Conservation (phyloP, 2,888 invertebrate species). For the Agonopterix subpropinquella region DNA sequence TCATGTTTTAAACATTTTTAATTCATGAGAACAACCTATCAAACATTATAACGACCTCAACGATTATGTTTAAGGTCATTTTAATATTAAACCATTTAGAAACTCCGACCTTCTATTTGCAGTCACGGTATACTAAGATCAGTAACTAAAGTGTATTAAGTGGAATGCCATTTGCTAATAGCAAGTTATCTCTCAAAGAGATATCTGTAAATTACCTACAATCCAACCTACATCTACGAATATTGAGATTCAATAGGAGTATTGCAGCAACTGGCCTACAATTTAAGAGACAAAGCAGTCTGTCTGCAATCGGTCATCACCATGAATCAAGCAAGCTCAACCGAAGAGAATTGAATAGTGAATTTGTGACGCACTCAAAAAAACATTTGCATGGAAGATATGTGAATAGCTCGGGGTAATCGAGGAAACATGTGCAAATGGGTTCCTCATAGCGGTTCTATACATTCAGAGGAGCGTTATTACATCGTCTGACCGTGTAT, state of each 20-base stretch:
- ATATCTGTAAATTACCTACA: background rate
- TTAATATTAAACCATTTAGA: constrained; percentile 24
- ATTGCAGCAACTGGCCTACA: constrained; percentile 24
- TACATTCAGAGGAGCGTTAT: background rate
- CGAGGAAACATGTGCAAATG: constrained; percentile 58
- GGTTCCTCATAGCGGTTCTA: constrained; percentile 52
- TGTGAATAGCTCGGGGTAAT: constrained; percentile 48
- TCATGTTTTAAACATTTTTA: constrained; percentile 5
- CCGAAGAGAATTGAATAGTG: constrained; percentile 34
- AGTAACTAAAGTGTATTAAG: background rate
- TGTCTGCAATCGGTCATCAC: too few species aligned
- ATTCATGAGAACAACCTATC: constrained; percentile 18
- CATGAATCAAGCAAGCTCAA: constrained; percentile 7
- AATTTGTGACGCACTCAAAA: constrained; percentile 39
- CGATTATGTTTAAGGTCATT: constrained; percentile 28
- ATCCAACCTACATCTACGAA: constrained; percentile 9
- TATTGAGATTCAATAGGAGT: constrained; percentile 33
- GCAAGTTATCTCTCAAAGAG: background rate
- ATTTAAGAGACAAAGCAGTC: constrained; percentile 14
- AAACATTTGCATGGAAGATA: constrained; percentile 53
- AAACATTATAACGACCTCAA: constrained; percentile 20
- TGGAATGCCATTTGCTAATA: background rate
- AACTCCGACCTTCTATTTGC: constrained; percentile 15
- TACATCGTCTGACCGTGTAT: background rate
- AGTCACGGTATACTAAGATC: constrained; percentile 1